Evolutionary conservation across 1,140 invertebrate genomes (phyloP), one percentile per base, ranked within the genome.

Genomic region (Drosophila navojoa): DNA sequence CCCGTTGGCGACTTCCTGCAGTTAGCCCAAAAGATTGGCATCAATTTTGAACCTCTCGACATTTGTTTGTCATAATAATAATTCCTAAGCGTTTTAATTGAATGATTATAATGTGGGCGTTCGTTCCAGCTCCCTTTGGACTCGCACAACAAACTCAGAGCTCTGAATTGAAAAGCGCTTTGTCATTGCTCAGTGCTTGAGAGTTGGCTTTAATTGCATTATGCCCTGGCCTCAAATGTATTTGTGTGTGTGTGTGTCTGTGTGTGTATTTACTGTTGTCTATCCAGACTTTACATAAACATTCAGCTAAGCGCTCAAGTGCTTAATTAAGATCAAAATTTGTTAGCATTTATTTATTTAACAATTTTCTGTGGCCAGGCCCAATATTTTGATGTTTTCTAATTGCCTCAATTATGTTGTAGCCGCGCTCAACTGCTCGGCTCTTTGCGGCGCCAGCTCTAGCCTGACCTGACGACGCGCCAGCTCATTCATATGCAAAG

Each of bases 341-440:
- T 77, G 73, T 71, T 49, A 63, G 72, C 55, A 70, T 75, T 84
- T 87, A 84, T 87, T 87, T 87, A 82, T 77, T 82, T 80, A 84
- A 87, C 67, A 69, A 89, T 87, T 86, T 89, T 69, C 71, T 67
- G 38, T 29, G 61, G 50, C 61, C 71, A 67, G 54, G 68, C 50
- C 76, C 76, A 87, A 82, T 86, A 86, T 86, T 89, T 86, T 79
- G 84, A 89, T 86, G 84, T 86, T 86, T 86, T 86, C 84, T 86
- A 86, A 89, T 89, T 89, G 85, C 73, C 85, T 90, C 79, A 89
- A 89, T 89, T 89, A 89, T 89, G 79, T 57, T 67, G 35, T 61
- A 38, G 66, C 58, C 15, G 35, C 10, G 35, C 10, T 45, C 40
- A 54, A 25, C 47, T 40, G 58, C 47, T 45, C 40, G 10, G 5